Conservation (phyloP, 2,888 invertebrate genomes). For the Caenorhabditis wallacei region DNA sequence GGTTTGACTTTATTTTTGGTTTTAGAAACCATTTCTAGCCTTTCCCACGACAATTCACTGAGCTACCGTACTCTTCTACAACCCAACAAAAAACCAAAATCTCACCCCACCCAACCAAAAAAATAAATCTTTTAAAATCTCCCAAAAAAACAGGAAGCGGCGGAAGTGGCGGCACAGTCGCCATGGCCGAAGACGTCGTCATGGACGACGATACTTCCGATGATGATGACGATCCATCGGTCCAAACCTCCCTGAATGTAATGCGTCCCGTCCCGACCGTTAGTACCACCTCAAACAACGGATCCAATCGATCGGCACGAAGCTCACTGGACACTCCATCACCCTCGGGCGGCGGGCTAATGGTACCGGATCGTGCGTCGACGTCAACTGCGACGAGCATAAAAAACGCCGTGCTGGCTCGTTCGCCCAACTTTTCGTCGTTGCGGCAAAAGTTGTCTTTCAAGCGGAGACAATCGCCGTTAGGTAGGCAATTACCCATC, state of each 20-base stretch:
- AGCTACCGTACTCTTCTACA: not conserved
- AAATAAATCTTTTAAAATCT: not conserved
- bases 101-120: not conserved
- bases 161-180: conserved; percentile 32
- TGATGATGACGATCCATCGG: conserved; percentile 75
- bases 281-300: conserved; percentile 30
- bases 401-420: conserved; percentile 49
- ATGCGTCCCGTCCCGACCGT: conserved; percentile 56
- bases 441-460: conserved; percentile 63
- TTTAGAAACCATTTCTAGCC: too few species aligned
- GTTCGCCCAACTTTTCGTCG: conserved; percentile 62
- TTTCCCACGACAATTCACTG: too few species aligned
- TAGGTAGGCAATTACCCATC: conserved; percentile 36
- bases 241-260: conserved; percentile 73
- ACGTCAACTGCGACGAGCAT: conserved; percentile 40
- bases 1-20: too few species aligned
- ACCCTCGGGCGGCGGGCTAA: conserved; percentile 42
- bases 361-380: conserved; percentile 42
- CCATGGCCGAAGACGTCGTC: conserved; percentile 10
- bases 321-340: conserved; percentile 62
- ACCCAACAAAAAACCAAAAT: not conserved
- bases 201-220: conserved; percentile 70
- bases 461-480: conserved; percentile 62
- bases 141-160: conserved; percentile 57
- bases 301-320: conserved; percentile 47